Base-by-base conservation (phyloP, 1,140 invertebrate genomes). In the Glossosoma conforme region DNA sequence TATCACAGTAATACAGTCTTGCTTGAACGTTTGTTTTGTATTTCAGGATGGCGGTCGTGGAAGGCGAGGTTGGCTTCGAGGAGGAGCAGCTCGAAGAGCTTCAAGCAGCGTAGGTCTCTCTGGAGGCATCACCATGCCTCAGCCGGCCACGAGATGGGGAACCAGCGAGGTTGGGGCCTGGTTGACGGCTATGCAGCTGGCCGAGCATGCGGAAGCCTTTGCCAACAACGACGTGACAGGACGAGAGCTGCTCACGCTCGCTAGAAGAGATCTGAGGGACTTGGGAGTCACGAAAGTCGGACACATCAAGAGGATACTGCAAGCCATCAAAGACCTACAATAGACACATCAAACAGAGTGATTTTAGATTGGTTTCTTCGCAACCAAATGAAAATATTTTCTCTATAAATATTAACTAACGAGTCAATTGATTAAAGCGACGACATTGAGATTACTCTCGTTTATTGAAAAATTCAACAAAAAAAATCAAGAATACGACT, bases 281-380 rank as follows among this genome's bases (percentile, higher is more conserved):
- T 75, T 97, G 10, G 93, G 93, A 17, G 85, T 97, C 18, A 87
- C 84, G 2, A 98, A 97, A 75, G 82, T 97, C 22, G 93, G 93
- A 3, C 93, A 98, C 65, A 83, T 97, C 2, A 98, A 97, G 69
- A 80, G 93, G 55, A 90, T 98, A 52, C 82, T 94, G 48, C 89
- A 93, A 67, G 91, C 87, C 11, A 92, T 95, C 44, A 89, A 90
- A 66, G 92, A 95, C 67, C 74, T 94, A 8, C 70, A 75, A 63
- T 75, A 71, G 70, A 65, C 13, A 9, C 44, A 89, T 89, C 66
- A 91, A 95, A 67, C 74, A 93, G 8, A 69, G 72, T 64, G 71
- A 70, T 70, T 67, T 13, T 20, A 35, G 15, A 38, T 47, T 11
- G 13, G 14, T 45, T 45, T 30, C 25, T 9, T 32, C 3, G 11